Evolutionary conservation across 2,888 invertebrate genomes (phyloP).

Genomic region (Epinotia demarniana): DNA sequence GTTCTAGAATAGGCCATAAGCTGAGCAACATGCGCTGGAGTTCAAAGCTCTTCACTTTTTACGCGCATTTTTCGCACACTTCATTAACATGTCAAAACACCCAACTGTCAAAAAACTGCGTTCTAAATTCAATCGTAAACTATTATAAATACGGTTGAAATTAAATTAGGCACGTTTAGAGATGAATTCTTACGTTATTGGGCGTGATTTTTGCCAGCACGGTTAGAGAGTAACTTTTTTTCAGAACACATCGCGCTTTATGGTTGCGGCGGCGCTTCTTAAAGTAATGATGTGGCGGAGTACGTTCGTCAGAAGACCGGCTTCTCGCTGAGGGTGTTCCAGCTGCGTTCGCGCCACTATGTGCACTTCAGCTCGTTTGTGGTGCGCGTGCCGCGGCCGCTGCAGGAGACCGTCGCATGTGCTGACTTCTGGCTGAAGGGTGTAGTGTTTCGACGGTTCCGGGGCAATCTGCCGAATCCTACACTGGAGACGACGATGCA

Average conservation of each 20-base stretch:
- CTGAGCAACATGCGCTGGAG: slow-evolving; percentile 4
- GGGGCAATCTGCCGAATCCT: no score
- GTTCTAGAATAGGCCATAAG: neutral
- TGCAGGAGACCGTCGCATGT: no score
- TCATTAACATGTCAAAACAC: neutral
- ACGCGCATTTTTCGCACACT: slow-evolving; percentile 1
- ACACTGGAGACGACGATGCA: no score
- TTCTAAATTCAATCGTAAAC: neutral
- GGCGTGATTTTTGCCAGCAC: neutral
- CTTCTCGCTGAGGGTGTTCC: no score
- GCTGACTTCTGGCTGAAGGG: no score
- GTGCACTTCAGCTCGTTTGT: no score
- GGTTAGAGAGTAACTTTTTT: slow-evolving; percentile 19
- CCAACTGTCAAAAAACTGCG: neutral
- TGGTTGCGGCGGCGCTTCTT: no score
- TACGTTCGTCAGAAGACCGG: no score
- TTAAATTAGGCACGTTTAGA: neutral
- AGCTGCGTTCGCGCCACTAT: no score
- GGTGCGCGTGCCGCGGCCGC: no score
- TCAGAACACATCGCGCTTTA: slow-evolving; percentile 10
- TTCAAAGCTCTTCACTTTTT: slow-evolving; percentile 31
- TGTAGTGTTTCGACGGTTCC: no score
- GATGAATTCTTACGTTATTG: neutral
- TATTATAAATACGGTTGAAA: neutral
- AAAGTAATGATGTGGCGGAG: no score